Conservation (phyloP, 2,113 vertebrate genomes). For the Callocephalon fimbriatum region DNA sequence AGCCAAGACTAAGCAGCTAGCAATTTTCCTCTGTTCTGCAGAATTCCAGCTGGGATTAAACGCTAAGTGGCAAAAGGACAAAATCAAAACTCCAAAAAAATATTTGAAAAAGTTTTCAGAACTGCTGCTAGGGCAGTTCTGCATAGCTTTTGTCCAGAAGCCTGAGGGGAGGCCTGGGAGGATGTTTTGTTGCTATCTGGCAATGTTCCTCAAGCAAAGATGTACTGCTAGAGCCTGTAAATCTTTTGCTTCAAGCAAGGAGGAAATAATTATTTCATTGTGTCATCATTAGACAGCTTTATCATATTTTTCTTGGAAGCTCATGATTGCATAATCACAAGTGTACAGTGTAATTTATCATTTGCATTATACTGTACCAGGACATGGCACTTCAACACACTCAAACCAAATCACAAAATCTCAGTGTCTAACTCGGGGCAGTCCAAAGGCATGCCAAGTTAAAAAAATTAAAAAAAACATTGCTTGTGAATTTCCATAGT, state of each 20-base stretch:
- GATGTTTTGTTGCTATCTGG: slow-evolving; percentile 22
- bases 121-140: background rate
- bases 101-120: background rate
- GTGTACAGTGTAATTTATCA: background rate
- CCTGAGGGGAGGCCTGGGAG: background rate
- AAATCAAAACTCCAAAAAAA: background rate
- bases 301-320: background rate
- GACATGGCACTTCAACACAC: background rate
- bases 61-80: slow-evolving; percentile 22
- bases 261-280: background rate
- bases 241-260: background rate
- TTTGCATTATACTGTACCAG: background rate
- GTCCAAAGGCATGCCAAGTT: background rate
- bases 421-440: background rate
- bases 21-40: background rate
- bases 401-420: background rate
- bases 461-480: background rate
- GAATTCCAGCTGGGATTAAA: slow-evolving; percentile 6
- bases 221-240: background rate
- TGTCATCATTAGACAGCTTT: background rate
- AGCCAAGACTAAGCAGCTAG: background rate
- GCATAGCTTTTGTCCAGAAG: background rate
- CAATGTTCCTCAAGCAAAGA: slow-evolving; percentile 45
- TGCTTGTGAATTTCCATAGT: background rate
- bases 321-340: background rate